Conservation (phyloP, 37 sponge, comb jelly and placozoan species). For the Beroe forskalii region DNA sequence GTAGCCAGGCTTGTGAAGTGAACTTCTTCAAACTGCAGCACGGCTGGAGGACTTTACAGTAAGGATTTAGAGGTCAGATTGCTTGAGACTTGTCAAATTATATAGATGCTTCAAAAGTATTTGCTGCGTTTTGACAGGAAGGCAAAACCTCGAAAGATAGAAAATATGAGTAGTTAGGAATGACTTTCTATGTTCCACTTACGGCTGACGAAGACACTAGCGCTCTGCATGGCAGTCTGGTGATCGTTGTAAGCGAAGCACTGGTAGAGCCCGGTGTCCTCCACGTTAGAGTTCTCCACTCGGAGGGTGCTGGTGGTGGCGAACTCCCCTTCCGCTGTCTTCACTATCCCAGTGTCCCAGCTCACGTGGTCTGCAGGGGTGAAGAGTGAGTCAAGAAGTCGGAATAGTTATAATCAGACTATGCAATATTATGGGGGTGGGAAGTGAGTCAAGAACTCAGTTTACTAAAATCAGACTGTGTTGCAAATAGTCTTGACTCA, state of each 20-base stretch:
- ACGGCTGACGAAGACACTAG: constrained; percentile 36
- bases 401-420: too few relatives aligned
- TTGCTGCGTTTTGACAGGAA: too few relatives aligned
- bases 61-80: too few relatives aligned
- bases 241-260: constrained; percentile 40
- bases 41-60: not conserved
- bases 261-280: constrained; percentile 43
- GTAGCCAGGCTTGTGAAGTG: not conserved
- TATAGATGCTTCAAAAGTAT: too few relatives aligned
- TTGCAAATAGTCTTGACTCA: too few relatives aligned
- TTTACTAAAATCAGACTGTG: too few relatives aligned
- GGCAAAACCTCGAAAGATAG: too few relatives aligned
- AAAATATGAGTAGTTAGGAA: too few relatives aligned
- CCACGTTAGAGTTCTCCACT: not conserved
- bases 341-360: constrained; percentile 15
- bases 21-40: constrained; percentile 32
- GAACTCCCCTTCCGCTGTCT: constrained; percentile 19
- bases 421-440: too few relatives aligned
- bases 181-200: not conserved
- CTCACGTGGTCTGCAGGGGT: constrained; percentile 52
- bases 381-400: too few relatives aligned
- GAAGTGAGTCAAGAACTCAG: too few relatives aligned
- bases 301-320: not conserved
- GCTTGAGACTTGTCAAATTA: too few relatives aligned
- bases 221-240: constrained; percentile 47